Conservation (phyloP, 2,888 invertebrate genomes). For the Stictocephala bisonia region DNA sequence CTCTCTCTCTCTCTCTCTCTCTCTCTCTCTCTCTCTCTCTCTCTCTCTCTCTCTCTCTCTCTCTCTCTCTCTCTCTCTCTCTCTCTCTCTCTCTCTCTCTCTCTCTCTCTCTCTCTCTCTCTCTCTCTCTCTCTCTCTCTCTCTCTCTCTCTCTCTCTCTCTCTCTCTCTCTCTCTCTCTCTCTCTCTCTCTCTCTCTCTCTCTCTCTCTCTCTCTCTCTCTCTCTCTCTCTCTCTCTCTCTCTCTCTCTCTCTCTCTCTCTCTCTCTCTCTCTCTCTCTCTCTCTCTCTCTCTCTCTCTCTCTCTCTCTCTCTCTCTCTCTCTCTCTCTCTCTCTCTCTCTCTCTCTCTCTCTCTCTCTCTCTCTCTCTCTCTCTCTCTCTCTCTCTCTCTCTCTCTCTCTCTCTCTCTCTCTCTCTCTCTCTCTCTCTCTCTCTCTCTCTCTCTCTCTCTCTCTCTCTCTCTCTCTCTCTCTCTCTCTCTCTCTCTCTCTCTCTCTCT, state of each 20-base stretch:
- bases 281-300: conserved; percentile 23
- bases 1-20: conserved; percentile 31
- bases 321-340: conserved; percentile 8
- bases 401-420: neutral
- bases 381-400: conserved; percentile 16
- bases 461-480: neutral
- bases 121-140: conserved; percentile 35
- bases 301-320: conserved; percentile 10
- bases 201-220: conserved; percentile 43
- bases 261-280: conserved; percentile 32
- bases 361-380: conserved; percentile 19
- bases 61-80: conserved; percentile 46
- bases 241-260: conserved; percentile 37
- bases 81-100: neutral
- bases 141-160: conserved; percentile 41
- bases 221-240: conserved; percentile 42
- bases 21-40: conserved; percentile 18
- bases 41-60: conserved; percentile 11
- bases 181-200: conserved; percentile 55
- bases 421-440: neutral
- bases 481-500: neutral
- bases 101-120: conserved; percentile 31
- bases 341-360: neutral
- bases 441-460: conserved; percentile 1
- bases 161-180: conserved; percentile 53